Evolutionary conservation across 2,113 vertebrate species (phyloP).

Genomic region (Psilopsiagon aurifrons): DNA sequence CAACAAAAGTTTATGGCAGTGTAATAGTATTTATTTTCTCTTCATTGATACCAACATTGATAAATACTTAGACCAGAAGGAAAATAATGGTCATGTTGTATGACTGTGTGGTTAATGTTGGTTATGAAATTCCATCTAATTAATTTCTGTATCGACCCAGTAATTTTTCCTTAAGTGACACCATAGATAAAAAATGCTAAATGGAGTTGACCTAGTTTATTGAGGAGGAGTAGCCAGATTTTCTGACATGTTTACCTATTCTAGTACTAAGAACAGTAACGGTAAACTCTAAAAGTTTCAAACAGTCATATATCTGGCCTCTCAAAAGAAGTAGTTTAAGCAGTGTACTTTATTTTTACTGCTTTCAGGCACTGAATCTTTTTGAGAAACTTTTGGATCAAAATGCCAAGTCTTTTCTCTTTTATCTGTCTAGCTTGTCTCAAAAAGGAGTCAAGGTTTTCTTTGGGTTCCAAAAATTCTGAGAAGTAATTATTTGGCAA

Average conservation of each 20-base stretch:
- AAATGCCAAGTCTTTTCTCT: neutral
- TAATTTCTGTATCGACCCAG: neutral
- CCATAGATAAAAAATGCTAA: neutral
- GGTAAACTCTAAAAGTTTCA: neutral
- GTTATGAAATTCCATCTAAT: neutral
- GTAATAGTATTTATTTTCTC: neutral
- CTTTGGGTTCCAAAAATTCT: neutral
- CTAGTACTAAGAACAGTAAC: neutral
- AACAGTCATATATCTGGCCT: neutral
- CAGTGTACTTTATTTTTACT: neutral
- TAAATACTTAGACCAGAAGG: neutral
- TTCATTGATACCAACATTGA: neutral
- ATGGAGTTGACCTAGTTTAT: slow-evolving; percentile 4
- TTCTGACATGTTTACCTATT: slow-evolving; percentile 19
- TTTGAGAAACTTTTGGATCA: neutral
- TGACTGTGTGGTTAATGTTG: neutral
- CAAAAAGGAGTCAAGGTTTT: neutral
- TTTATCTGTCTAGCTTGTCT: neutral
- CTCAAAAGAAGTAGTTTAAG: neutral
- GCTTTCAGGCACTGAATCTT: neutral
- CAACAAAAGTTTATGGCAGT: neutral
- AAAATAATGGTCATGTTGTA: neutral
- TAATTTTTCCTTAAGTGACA: neutral
- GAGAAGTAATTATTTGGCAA: neutral
- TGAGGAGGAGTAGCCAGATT: neutral